Percentiles rank a stretch among this genome's conserved stretches.
Conservation (phyloP, 2,797 vertebrate genomes). For the Chelmon rostratus region DNA sequence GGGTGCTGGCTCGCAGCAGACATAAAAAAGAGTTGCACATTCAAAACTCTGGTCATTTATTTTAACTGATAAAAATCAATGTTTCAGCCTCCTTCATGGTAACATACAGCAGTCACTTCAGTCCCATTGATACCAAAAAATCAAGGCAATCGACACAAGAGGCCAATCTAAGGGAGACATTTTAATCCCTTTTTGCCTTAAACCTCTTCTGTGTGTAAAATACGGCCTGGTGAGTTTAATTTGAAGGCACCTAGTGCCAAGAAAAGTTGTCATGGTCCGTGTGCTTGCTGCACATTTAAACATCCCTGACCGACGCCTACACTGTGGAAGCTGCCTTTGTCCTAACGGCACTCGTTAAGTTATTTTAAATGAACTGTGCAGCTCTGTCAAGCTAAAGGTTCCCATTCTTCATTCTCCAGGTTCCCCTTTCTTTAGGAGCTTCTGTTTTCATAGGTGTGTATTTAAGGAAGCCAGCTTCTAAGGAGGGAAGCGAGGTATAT, state of each 20-base stretch:
- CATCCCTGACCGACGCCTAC: neutral
- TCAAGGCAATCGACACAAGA: neutral
- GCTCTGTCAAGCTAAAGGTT: conserved; percentile 14
- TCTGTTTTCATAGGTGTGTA: conserved; percentile 73
- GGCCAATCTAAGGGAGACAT: neutral
- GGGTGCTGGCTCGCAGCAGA: neutral
- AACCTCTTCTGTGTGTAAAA: neutral
- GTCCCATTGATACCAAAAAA: neutral
- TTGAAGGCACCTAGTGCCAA: neutral
- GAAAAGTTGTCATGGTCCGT: neutral
- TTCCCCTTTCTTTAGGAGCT: conserved; percentile 57
- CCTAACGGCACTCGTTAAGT: neutral
- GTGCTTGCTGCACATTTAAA: neutral
- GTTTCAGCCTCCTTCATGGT: neutral
- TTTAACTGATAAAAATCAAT: neutral
- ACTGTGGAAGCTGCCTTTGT: conserved; percentile 34
- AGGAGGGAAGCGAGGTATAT: conserved; percentile 77
- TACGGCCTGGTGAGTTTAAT: neutral
- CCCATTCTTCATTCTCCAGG: conserved; percentile 49
- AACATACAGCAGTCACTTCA: too few species aligned
- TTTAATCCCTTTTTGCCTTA: neutral
- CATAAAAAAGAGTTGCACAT: neutral
- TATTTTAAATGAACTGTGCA: conserved; percentile 38
- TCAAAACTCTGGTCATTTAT: neutral
- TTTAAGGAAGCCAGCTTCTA: conserved; percentile 72